A percentile compares a stretch with the other conserved stretches of the same genome.
Conservation (phyloP, 2,888 invertebrate species). For the Hermodice carunculata region DNA sequence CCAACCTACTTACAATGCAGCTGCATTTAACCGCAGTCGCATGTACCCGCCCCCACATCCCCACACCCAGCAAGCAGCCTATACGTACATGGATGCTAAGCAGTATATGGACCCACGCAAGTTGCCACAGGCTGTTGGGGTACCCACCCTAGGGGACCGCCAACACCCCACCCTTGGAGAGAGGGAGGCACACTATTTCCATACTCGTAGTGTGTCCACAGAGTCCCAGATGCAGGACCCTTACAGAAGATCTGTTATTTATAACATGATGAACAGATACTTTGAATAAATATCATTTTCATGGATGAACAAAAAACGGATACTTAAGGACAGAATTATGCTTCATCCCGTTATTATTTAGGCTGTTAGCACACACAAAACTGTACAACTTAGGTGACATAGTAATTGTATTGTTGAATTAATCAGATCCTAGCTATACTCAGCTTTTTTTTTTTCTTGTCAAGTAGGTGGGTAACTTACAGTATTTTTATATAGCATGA, state of each 20-base stretch:
- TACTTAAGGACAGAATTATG: too few relatives aligned
- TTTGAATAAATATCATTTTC: constrained; percentile 41
- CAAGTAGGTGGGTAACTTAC: too few relatives aligned
- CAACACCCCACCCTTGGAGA: constrained; percentile 42
- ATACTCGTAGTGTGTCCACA: constrained; percentile 52
- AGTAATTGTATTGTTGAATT: too few relatives aligned
- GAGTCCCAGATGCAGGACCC: constrained; percentile 63
- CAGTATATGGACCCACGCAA: constrained; percentile 54
- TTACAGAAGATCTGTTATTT: constrained; percentile 63
- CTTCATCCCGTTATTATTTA: too few relatives aligned
- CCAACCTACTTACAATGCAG: constrained; percentile 54
- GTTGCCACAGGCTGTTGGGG: constrained; percentile 36
- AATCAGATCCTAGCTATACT: too few relatives aligned
- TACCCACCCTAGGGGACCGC: constrained; percentile 53
- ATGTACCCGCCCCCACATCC: too few relatives aligned
- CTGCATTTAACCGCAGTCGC: constrained; percentile 49
- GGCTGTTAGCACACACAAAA: too few relatives aligned
- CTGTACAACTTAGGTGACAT: too few relatives aligned
- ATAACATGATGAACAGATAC: constrained; percentile 66
- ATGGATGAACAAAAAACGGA: too few relatives aligned
- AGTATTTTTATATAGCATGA: too few relatives aligned
- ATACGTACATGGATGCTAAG: constrained; percentile 63
- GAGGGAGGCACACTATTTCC: constrained; percentile 44
- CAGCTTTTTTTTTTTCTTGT: too few relatives aligned
- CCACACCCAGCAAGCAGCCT: constrained; percentile 62